phyloP scores from a whole-genome alignment of 64 coral and sea anemone species.

The Porites lutea region DNA sequence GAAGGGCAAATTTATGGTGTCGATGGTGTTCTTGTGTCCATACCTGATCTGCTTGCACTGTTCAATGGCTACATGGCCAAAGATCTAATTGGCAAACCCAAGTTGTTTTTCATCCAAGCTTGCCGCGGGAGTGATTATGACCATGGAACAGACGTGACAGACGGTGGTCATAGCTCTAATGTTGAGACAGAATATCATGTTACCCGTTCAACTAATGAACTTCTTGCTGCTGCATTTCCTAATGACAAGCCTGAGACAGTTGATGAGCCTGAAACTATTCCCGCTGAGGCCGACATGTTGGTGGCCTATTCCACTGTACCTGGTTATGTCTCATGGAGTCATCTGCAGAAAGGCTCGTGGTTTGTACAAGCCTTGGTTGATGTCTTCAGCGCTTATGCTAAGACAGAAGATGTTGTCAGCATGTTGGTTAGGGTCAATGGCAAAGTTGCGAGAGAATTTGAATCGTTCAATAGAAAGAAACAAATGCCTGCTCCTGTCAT shows the following conservation, averaged over 20 bases:
- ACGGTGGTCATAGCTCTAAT: background rate
- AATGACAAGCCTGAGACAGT: background rate
- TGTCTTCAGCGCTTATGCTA: conserved; percentile 77
- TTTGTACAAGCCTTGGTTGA: conserved; percentile 95
- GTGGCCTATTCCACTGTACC: conserved; percentile 96
- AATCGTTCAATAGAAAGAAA: conserved; percentile 92
- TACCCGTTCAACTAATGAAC: background rate
- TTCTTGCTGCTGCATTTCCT: background rate
- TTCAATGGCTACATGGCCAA: conserved; percentile 92
- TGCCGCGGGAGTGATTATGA: conserved; percentile 94
- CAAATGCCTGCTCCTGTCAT: conserved; percentile 96
- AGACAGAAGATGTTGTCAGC: conserved; percentile 89
- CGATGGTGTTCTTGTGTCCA: conserved; percentile 87
- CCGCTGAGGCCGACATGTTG: conserved; percentile 93
- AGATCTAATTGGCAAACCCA: conserved; percentile 95
- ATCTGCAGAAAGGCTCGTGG: conserved; percentile 93
- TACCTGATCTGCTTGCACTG: conserved; percentile 73
- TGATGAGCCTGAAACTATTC: conserved; percentile 71
- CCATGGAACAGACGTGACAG: conserved; percentile 60
- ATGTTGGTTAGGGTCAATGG: conserved; percentile 91
- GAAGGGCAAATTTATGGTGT: conserved; percentile 88
- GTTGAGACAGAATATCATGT: background rate
- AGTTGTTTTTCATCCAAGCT: conserved; percentile 97
- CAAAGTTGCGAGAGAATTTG: conserved; percentile 96
- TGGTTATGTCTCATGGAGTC: conserved; percentile 94